Base-by-base conservation (phyloP, 2,797 vertebrate genomes). In the Lutjanus campechanus region DNA sequence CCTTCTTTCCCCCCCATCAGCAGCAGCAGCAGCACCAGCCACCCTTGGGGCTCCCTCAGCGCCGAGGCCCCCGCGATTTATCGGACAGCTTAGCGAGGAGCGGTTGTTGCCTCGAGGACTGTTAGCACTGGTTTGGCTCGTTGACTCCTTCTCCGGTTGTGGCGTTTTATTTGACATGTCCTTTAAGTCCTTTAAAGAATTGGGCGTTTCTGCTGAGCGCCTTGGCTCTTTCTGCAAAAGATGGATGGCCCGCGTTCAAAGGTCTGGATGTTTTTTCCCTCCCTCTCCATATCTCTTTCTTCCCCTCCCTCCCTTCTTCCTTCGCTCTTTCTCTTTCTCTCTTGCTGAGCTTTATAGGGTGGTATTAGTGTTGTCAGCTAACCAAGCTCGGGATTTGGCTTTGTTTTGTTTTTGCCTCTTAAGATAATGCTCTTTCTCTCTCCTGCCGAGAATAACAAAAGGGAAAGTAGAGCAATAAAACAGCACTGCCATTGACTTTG, bases 201-300 rank as follows among this genome's bases (percentile, higher is more conserved):
- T 95, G 84, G 95, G 94, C 85, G 94, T 95, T 88, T 96, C 95
- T 76, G 94, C 95, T 1, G 95, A 95, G 91, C 94, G 93, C 83
- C 94, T 96, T 11, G 94, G 95, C 88, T 94, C 94, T 69, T 91
- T 96, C 86, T 96, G 94, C 91, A 95, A 94, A 83, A 93, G 95
- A 93, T 96, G 95, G 95, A 96, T 96, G 93, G 83, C 81, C 75
- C 94, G 94, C 69, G 94, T 89, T 76, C 94, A 96, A 94, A 96
- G 95, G 95, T 96, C 92, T 92, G 95, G 91, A 86, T 89, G 82
- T 20, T 76, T 83, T 80, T 75, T 63, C 20, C 40, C 65, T 70
- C 72, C 75, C 82, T 59, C 62, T 12, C 58, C 70, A 53, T 76
- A 63, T 77, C 72, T 78, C 69, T 54, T 53, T 12, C 19, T 59